phyloP scores from a whole-genome alignment of 2,797 vertebrate species.

The Meda fulgida region DNA sequence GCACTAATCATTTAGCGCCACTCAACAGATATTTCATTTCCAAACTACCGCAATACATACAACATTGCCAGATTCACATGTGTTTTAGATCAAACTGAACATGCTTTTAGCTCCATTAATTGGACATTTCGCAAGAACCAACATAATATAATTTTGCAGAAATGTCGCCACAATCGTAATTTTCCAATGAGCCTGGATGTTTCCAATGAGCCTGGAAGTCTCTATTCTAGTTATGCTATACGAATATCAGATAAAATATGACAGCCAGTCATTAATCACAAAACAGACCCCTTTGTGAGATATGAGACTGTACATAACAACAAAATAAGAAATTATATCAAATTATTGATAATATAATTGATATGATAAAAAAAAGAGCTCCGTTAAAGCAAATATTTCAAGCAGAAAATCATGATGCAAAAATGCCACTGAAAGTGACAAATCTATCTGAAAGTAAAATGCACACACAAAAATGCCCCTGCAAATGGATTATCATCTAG shows the following conservation, averaged over 20 bases:
- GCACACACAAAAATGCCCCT: neutral
- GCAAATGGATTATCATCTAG: neutral
- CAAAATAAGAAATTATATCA: neutral
- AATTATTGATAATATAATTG: too few species aligned
- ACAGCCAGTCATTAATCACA: neutral
- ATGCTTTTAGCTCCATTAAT: neutral
- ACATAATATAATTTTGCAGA: neutral
- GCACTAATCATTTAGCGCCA: too few species aligned
- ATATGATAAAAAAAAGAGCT: neutral
- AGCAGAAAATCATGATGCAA: neutral
- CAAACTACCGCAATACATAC: neutral
- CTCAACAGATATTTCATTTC: neutral
- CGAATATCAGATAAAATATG: neutral
- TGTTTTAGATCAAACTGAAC: neutral
- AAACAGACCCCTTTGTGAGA: neutral
- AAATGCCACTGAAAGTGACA: neutral
- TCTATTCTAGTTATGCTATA: neutral
- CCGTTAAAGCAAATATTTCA: neutral
- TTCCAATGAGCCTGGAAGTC: neutral
- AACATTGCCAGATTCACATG: neutral
- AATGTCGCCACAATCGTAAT: neutral
- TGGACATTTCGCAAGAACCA: neutral
- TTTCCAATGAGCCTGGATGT: neutral
- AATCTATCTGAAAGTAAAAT: neutral
- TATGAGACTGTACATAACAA: neutral